Base-by-base conservation (phyloP, 2,797 vertebrate genomes). In the Synaphobranchus kaupii region DNA sequence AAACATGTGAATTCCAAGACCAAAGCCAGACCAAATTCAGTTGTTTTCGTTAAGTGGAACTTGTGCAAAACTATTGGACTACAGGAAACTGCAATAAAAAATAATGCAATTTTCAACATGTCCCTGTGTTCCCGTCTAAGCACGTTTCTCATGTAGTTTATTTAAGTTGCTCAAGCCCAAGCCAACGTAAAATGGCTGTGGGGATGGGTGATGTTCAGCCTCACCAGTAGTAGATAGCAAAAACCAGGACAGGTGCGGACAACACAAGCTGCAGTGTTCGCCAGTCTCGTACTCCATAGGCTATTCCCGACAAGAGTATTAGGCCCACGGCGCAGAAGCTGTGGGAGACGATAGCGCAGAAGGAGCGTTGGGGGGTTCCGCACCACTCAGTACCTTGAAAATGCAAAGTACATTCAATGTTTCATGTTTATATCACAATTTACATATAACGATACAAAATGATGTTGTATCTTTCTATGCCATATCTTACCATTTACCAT, bases 351-450 rank as follows among this genome's bases (percentile, higher is more conserved):
- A 97, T 94, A 48, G 97, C 93, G 9, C 96, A 95, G 9, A 93
- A 88, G 0, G 97, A 95, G 48, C 97, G 95, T 34, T 91, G 92
- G 5, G 95, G 95, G 17, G 95, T 93, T 20, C 97, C 96, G 0
- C 96, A 95, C 98, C 98, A 99, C 91, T 98, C 98, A 13, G 96
- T 95, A 85, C 94, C 98, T 98, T 87, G 0, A 91, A 87, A 82
- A 13, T 25, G 86, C 3, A 60, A 20, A 44, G 31, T 12, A 47
- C 22, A 78, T 8, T 63, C n/a, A 58, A 31, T 86, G 15, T 7
- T 7, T 58, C 25, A 83, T 47, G n/a, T n/a, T n/a, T n/a, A n/a
- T n/a, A n/a, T n/a, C n/a, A n/a, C n/a, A n/a, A n/a, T n/a, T n/a
- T n/a, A n/a, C n/a, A n/a, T n/a, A n/a, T n/a, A n/a, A n/a, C n/a